Evolutionary conservation across 2,888 invertebrate genomes (phyloP).

Genomic region (Cinara cedri): DNA sequence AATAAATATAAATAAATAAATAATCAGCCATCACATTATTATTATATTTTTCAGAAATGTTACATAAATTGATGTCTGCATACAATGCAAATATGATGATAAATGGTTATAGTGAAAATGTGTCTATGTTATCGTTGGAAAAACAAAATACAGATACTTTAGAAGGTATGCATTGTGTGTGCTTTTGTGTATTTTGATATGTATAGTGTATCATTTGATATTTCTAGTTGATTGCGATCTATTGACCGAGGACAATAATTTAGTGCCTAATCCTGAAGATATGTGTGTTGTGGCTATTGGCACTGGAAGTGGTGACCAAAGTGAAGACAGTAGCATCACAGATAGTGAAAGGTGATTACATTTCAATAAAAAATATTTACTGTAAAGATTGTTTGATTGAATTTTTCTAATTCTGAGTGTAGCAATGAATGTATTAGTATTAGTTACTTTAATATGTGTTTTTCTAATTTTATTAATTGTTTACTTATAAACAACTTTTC

Average conservation of each 20-base stretch:
- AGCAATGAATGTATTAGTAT: no score
- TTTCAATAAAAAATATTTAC: neutral
- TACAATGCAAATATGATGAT: constrained; percentile 18
- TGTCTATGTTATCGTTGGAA: constrained; percentile 15
- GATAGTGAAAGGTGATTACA: constrained; percentile 70
- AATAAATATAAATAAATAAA: no score
- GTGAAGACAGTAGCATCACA: constrained; percentile 78
- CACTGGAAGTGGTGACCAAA: constrained; percentile 66
- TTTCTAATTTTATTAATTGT: no score
- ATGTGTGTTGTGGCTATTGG: constrained; percentile 20
- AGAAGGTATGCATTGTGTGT: constrained; percentile 22
- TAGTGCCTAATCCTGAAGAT: constrained; percentile 43
- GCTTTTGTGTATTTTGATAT: neutral
- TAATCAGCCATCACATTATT: no score
- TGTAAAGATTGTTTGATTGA: no score
- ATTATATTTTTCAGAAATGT: constrained; percentile 17
- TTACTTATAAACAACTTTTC: no score
- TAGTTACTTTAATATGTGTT: no score
- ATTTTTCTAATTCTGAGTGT: no score
- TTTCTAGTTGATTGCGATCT: constrained; percentile 37
- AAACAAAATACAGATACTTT: constrained; percentile 19
- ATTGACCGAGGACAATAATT: constrained; percentile 38
- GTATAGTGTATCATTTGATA: constrained; percentile 11
- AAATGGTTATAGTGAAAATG: constrained; percentile 6
- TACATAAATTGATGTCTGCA: neutral